Percentiles rank a stretch among this genome's conserved stretches.
phyloP scores from a whole-genome alignment of 2,113 vertebrate species.

The Mellivora capensis region DNA sequence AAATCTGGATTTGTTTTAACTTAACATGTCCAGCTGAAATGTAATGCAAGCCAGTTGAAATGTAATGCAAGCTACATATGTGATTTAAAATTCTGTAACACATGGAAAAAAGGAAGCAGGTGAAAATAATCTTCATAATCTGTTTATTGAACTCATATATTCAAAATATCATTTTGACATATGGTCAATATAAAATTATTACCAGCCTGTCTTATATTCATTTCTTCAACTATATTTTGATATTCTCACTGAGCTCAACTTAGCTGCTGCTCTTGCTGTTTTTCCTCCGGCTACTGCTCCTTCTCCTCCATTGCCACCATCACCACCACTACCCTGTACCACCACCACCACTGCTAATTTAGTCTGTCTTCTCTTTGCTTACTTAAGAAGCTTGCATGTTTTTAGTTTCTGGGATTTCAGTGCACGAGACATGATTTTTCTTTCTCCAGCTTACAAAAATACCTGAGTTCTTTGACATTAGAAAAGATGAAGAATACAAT shows the following conservation, averaged over 20 bases:
- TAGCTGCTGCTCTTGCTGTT: neutral
- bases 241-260: neutral
- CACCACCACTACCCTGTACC: neutral
- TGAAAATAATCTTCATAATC: constrained; percentile 25
- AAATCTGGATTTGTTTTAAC: constrained; percentile 5
- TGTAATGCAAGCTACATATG: neutral
- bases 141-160: neutral
- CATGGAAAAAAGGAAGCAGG: neutral
- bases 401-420: neutral
- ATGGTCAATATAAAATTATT: neutral
- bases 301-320: neutral
- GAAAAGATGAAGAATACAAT: neutral
- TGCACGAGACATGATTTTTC: neutral
- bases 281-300: neutral
- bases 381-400: neutral
- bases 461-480: neutral
- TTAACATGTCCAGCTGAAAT: neutral
- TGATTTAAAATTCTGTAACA: neutral
- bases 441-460: neutral
- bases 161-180: neutral
- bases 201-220: neutral
- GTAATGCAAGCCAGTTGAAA: neutral
- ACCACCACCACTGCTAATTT: neutral
- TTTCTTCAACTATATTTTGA: neutral
- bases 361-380: neutral